phyloP scores from a whole-genome alignment of 1,140 invertebrate genomes.

The Oppia nitens region DNA sequence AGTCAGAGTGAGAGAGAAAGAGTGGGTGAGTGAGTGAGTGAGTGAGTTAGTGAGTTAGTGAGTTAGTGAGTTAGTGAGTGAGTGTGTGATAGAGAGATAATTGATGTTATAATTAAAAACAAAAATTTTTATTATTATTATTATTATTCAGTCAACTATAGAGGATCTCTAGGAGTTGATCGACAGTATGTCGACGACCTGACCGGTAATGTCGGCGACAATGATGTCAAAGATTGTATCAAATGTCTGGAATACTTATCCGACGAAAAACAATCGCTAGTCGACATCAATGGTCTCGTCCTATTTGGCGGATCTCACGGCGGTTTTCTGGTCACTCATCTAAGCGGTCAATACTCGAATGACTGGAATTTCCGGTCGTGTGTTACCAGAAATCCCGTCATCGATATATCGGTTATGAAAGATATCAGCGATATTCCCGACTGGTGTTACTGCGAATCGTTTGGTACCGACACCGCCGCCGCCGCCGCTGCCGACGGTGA shows the following conservation, averaged over 20 bases:
- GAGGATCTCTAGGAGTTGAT: constrained; percentile 69
- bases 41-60: too few relatives aligned
- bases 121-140: too few relatives aligned
- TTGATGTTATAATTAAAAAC: too few relatives aligned
- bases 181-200: constrained; percentile 50
- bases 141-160: constrained; percentile 66
- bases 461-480: too few relatives aligned
- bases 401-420: constrained; percentile 48
- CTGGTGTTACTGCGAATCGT: constrained; percentile 38
- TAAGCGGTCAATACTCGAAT: constrained; percentile 66
- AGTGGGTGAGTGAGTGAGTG: too few relatives aligned
- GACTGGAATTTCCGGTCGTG: constrained; percentile 33
- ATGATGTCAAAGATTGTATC: constrained; percentile 65
- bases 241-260: constrained; percentile 39
- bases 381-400: constrained; percentile 59
- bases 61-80: too few relatives aligned
- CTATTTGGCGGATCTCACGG: constrained; percentile 69
- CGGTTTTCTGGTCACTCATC: constrained; percentile 67
- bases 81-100: too few relatives aligned
- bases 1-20: too few relatives aligned
- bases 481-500: background rate
- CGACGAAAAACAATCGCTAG: constrained; percentile 33
- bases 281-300: constrained; percentile 30
- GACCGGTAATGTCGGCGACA: constrained; percentile 49
- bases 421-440: constrained; percentile 63